Base-by-base conservation (phyloP, 2,113 vertebrate species). In the Leptodactylus fuscus region DNA sequence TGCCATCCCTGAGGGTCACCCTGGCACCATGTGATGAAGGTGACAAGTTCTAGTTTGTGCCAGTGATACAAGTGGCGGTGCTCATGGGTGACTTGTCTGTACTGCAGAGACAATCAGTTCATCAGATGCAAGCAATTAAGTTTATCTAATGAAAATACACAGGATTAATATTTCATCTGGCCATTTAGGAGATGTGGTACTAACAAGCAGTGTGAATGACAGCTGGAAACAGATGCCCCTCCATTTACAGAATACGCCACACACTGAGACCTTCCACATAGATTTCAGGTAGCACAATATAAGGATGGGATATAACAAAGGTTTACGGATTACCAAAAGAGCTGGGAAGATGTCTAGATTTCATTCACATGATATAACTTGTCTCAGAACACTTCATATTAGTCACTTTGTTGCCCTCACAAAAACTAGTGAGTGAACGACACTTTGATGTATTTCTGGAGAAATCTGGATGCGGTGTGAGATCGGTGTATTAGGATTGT, bases 121-220 rank as follows among this genome's bases (percentile, higher is more conserved):
- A 83, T 83, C 81, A 83, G 69, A 83, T 58, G 48, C 67, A 51
- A 55, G 81, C 71, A 83, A 83, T 83, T 83, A 83, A 74, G 81
- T 73, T 83, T 83, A 74, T 51, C 69, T 83, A 83, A 83, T 73
- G 69, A 83, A 83, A 83, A 83, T 73, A 73, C 81, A 73, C 81
- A 58, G 69, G 67, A 83, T 83, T 83, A 83, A 83, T 83, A 83
- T 83, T 83, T 83, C 69, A 83, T 82, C 65, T 82, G 81, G 62
- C 81, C 55, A 53, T 82, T 82, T 81, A 62, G 80, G 34, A 67
- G 80, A 70, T 58, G 70, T 83, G 67, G 49, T 58, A 71, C 69
- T 83, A 83, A 74, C 34, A 83, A 44, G 81, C 81, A 15, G 11
- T 10, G 69, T 73, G 48, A 58, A 58, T 83, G 48, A 53, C 81